Evolutionary conservation across 2,797 vertebrate genomes (phyloP), one percentile per base, ranked within the genome.

Genomic region (Prionace glauca): DNA sequence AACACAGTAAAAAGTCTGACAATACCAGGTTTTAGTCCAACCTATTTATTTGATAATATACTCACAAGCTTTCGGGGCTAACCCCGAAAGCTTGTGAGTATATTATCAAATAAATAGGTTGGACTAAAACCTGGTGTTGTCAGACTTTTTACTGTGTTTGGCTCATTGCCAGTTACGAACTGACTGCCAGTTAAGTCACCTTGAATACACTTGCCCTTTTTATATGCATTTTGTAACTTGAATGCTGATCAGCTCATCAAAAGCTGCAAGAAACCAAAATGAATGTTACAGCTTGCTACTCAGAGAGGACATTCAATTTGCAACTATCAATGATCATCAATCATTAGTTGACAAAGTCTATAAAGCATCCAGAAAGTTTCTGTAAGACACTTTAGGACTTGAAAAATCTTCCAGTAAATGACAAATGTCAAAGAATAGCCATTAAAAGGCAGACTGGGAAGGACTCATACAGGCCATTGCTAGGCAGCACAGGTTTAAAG

Each of bases 211-310:
- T 50, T 50, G 69, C 69, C 71, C 93, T 95, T 74, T 95, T 95
- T 74, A 69, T 69, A 92, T 26, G 90, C 62, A 92, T 69, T 92
- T 24, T 92, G 90, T 26, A 92, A n/a, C 90, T 92, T 92, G 90
- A 65, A 92, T 91, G 88, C 62, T 94, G 41, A 74, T 94, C 69
- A 94, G 93, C 71, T 94, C 72, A 74, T 72, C 93, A 94, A 74
- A 94, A 62, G 16, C 60, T n/a, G 88, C 16, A 91, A n/a, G 88
- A 91, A 36, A 69, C 26, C 69, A 45, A 26, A 41, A 94, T 26
- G 93, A 74, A 69, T 94, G 36, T 72, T 32, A 94, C 22, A 26
- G 69, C 74, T 69, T 94, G 69, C 24, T 16, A 56, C 69, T 94
- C 41, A 72, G 41, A 56, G 24, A 74, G 69, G 41, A 74, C 69